Base-by-base conservation (phyloP, 2,113 vertebrate species). In the Bufo bufo region DNA sequence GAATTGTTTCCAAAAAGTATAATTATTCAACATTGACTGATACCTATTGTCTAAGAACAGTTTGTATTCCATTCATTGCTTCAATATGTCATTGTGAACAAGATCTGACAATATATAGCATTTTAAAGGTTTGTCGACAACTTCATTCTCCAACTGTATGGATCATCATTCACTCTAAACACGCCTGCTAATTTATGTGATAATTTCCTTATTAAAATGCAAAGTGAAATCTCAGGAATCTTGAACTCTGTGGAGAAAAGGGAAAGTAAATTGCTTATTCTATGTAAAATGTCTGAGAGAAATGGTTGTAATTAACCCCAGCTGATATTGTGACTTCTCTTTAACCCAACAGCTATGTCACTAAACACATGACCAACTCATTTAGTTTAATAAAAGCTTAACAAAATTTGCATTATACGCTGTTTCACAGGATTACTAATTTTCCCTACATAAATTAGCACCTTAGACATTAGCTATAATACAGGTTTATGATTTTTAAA, bases 201-300 rank as follows among this genome's bases (percentile, higher is more conserved):
- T 89, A 89, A 89, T 89, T 84, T 84, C 47, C 82, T 89, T 63
- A 69, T 89, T 89, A 89, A 89, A 89, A 89, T 89, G 87, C 87
- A 84, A 78, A 84, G 87, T 33, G 49, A 89, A 84, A 89, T 84
- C 82, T 77, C 74, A 65, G 71, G 82, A 89, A 89, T 84, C 81
- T 84, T 89, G 87, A 88, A 89, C 87, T 89, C 81, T 66, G 81
- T 10, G 14, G 81, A 89, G 82, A 56, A 84, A 84, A 77, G 66
- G 13, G 56, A 71, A 84, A 77, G 81, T 33, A 89, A 83, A 89
- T 89, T 77, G 72, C 87, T 89, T 78, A 89, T 84, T 89, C 87
- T 77, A 66, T 89, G 87, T 89, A 89, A 89, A 84, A 84, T 77
- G 71, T 69, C 59, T 69, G 43, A 52, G 50, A 84, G 72, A 89